Evolutionary conservation across 2,113 vertebrate species (phyloP).

Genomic region (Pangasianodon gigas): DNA sequence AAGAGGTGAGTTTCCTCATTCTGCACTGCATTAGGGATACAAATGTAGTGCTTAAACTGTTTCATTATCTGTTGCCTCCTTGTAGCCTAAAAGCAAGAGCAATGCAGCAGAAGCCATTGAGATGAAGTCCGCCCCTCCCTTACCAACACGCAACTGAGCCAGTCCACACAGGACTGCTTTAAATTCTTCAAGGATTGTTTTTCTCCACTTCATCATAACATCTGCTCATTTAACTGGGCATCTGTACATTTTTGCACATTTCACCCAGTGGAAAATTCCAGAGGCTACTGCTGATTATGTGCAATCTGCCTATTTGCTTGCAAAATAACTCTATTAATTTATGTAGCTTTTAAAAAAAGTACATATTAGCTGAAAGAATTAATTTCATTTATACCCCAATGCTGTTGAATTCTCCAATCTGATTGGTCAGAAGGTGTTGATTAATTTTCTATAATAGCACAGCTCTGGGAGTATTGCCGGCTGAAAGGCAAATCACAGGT

Average conservation of each 20-base stretch:
- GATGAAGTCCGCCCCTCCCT: slow-evolving; percentile 13
- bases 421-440: neutral
- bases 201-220: neutral
- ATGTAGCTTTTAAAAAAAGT: neutral
- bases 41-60: neutral
- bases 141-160: slow-evolving; percentile 9
- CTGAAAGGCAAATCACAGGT: neutral
- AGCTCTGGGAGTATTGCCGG: neutral
- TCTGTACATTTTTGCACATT: slow-evolving; percentile 1
- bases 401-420: neutral
- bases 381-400: neutral
- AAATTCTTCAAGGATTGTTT: neutral
- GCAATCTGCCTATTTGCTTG: neutral
- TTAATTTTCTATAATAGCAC: neutral
- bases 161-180: neutral
- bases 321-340: neutral
- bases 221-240: neutral
- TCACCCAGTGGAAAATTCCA: neutral
- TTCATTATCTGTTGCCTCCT: neutral
- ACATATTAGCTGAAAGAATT: neutral
- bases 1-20: slow-evolving; percentile 54
- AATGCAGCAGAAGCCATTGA: slow-evolving; percentile 37
- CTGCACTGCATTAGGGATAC: neutral
- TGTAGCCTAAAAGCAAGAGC: slow-evolving; percentile 22
- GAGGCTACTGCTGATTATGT: neutral